Conservation (phyloP, 2,113 vertebrate species). For the Naja naja region DNA sequence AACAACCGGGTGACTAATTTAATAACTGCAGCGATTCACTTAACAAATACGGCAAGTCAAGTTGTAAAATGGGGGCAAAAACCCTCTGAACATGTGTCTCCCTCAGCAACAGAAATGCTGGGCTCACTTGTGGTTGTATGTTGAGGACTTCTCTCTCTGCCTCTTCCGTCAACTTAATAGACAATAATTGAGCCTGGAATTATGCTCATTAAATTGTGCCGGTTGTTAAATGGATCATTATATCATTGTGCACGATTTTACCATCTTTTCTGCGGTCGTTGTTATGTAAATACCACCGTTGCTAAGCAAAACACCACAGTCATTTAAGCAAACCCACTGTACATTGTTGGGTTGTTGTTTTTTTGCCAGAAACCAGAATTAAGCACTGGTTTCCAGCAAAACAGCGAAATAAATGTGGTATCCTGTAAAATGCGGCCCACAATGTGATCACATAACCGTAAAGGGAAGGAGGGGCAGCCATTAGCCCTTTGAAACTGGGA, state of each 20-base stretch:
- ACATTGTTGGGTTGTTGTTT: neutral
- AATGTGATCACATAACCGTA: neutral
- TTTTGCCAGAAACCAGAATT: neutral
- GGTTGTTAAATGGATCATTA: neutral
- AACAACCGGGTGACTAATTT: too few relatives aligned
- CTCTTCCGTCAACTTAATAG: neutral
- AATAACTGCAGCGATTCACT: too few relatives aligned
- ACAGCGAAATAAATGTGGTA: neutral
- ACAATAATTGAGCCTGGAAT: neutral
- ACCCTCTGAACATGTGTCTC: too few relatives aligned
- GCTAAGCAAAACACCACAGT: neutral
- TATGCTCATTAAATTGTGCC: neutral
- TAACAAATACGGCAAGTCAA: too few relatives aligned
- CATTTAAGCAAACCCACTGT: neutral
- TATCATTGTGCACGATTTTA: neutral
- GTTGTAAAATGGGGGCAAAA: too few relatives aligned
- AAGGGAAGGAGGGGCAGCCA: neutral
- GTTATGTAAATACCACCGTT: neutral
- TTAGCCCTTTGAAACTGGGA: neutral
- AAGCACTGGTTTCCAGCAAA: neutral
- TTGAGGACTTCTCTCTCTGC: too few relatives aligned
- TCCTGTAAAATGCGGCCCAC: neutral
- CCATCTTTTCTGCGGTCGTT: neutral
- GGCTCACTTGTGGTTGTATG: too few relatives aligned
- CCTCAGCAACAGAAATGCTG: too few relatives aligned